phyloP scores from a whole-genome alignment of 2,888 invertebrate genomes.

The Parnassius smintheus region DNA sequence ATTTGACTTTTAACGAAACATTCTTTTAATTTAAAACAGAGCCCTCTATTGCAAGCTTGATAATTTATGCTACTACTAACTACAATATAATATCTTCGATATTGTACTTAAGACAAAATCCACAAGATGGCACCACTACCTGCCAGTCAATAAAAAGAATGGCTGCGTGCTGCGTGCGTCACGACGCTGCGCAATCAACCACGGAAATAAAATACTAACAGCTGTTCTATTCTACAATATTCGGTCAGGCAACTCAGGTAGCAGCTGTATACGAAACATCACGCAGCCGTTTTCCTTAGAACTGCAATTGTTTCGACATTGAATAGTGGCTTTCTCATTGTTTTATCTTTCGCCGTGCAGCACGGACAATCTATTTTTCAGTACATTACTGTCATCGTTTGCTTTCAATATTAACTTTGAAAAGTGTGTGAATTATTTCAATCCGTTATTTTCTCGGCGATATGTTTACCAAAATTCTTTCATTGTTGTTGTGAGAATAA shows the following conservation, averaged over 20 bases:
- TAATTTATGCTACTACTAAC: too few species aligned
- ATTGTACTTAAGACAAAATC: not conserved
- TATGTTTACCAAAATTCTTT: slow-evolving; percentile 76
- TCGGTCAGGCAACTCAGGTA: slow-evolving; percentile 75
- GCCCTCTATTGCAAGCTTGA: too few species aligned
- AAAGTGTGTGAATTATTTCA: slow-evolving; percentile 67
- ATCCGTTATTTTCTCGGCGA: slow-evolving; percentile 59
- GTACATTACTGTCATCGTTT: slow-evolving; percentile 52
- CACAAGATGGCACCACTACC: slow-evolving; percentile 43
- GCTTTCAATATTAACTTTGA: slow-evolving; percentile 60
- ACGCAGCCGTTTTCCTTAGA: slow-evolving; percentile 75
- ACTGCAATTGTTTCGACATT: slow-evolving; percentile 68
- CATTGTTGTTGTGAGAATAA: slow-evolving; percentile 72
- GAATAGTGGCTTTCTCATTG: slow-evolving; percentile 65
- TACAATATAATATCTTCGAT: not conserved
- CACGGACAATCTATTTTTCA: slow-evolving; percentile 56
- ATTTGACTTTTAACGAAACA: too few species aligned
- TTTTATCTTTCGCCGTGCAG: slow-evolving; percentile 59
- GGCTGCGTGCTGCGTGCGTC: slow-evolving; percentile 65
- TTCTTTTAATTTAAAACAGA: too few species aligned
- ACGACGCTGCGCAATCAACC: slow-evolving; percentile 73
- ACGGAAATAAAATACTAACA: slow-evolving; percentile 79
- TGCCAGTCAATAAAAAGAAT: slow-evolving; percentile 63
- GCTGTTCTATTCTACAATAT: slow-evolving; percentile 77
- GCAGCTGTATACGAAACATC: slow-evolving; percentile 57